A percentile compares a stretch with the other conserved stretches of the same genome.
These are phyloP conservation scores for Heliconius ethilla DNA, from an alignment of 2,888 invertebrate genomes.

Conservation along the genomic window DNA sequence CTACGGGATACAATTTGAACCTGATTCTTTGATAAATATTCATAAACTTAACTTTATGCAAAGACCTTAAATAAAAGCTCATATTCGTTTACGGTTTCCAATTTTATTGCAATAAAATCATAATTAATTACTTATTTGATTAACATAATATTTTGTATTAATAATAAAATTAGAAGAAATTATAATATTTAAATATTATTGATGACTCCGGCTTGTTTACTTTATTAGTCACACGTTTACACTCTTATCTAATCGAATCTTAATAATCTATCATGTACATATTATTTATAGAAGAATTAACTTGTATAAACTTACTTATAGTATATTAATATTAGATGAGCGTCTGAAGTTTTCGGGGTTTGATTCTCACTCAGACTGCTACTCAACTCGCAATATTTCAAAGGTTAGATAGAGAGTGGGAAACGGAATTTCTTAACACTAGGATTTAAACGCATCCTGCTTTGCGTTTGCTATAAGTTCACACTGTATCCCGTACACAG, in stretches of 20 bases:
- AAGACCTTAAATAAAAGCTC: not conserved
- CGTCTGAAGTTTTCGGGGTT: too few relatives aligned
- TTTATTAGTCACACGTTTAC: not conserved
- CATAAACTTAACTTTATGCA: not conserved
- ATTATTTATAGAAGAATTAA: not conserved
- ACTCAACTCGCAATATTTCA: too few relatives aligned
- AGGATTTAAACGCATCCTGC: too few relatives aligned
- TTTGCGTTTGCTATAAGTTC: not conserved
- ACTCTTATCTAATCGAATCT: not conserved
- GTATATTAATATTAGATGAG: too few relatives aligned
- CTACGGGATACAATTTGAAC: too few relatives aligned
- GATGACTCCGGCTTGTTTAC: not conserved
- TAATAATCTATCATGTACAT: not conserved
- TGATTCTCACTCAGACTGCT: too few relatives aligned
- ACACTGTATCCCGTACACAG: too few relatives aligned
- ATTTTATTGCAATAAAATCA: constrained; percentile 4
- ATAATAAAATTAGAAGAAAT: constrained; percentile 3
- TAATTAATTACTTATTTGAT: constrained; percentile 5
- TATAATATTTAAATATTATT: constrained; percentile 6
- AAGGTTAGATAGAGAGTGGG: not conserved
- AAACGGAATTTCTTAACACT: not conserved
- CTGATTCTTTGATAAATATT: too few relatives aligned
- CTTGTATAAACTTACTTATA: too few relatives aligned
- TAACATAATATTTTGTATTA: not conserved
- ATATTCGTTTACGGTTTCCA: not conserved